Conservation (phyloP, 2,888 invertebrate species). For the Morinoia aosen region DNA sequence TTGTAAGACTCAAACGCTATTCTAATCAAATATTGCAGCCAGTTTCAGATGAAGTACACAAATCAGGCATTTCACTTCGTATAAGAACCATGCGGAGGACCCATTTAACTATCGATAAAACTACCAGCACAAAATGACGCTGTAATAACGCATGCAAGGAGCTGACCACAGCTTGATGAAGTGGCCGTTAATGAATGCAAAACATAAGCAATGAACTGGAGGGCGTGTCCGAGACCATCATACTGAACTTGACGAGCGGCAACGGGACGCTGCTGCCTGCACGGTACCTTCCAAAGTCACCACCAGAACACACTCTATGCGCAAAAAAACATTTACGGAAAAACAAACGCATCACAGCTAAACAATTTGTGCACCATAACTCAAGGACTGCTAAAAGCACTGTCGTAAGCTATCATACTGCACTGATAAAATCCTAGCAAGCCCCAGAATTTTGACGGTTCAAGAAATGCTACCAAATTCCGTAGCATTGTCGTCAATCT, state of each 20-base stretch:
- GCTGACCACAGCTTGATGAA: background rate
- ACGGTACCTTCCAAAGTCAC: background rate
- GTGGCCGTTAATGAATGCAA: background rate
- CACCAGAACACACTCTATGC: background rate
- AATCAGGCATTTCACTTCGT: background rate
- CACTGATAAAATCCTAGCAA: constrained; percentile 19
- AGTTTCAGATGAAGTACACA: background rate
- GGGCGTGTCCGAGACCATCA: background rate
- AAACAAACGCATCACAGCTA: background rate
- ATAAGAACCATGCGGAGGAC: background rate
- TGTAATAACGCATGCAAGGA: background rate
- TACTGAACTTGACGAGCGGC: background rate
- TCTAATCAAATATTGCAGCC: background rate
- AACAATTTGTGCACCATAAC: background rate
- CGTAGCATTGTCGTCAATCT: constrained; percentile 37
- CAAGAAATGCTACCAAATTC: constrained; percentile 16
- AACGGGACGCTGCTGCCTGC: background rate
- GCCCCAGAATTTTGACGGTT: background rate
- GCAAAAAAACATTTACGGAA: background rate
- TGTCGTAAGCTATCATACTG: constrained; percentile 20
- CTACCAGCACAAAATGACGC: background rate
- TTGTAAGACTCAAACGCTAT: background rate
- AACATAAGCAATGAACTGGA: background rate
- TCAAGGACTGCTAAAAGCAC: constrained; percentile 19
- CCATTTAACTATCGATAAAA: background rate